A percentile compares a stretch with the other conserved stretches of the same genome.
These are phyloP conservation scores for Sus cebifrons DNA, from an alignment of 2,797 vertebrate species.

Conservation along the genomic window DNA sequence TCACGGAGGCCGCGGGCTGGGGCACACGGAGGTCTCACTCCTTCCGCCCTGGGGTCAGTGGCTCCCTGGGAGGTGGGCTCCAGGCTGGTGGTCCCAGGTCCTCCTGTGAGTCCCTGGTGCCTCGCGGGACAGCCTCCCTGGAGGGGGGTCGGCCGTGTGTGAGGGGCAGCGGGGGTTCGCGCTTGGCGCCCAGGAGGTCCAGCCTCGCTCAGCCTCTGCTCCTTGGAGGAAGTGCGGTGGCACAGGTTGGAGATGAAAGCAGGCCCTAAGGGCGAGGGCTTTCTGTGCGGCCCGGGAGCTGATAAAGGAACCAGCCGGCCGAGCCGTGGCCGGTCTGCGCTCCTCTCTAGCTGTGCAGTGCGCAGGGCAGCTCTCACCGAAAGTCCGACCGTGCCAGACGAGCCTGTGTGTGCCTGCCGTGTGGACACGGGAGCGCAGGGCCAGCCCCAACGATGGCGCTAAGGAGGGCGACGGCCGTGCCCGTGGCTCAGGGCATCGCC, in stretches of 20 bases:
- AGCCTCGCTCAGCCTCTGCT: not conserved
- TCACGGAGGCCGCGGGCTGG: rapidly evolving
- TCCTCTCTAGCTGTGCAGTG: rapidly evolving
- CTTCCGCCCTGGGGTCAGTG: not conserved
- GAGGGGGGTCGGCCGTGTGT: not conserved
- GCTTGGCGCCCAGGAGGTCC: not conserved
- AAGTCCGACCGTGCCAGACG: rapidly evolving
- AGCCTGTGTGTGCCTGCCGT: not conserved
- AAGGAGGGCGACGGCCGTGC: not conserved
- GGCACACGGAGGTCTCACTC: rapidly evolving
- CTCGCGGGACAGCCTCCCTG: not conserved
- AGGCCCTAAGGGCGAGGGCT: not conserved
- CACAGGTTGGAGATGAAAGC: too few relatives aligned
- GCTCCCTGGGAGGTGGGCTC: not conserved
- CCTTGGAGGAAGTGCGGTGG: not conserved
- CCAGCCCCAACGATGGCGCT: not conserved
- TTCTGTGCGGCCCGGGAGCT: rapidly evolving
- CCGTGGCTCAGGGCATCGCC: not conserved
- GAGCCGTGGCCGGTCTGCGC: not conserved
- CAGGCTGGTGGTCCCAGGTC: not conserved
- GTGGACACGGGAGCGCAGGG: not conserved
- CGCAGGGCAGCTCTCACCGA: not conserved
- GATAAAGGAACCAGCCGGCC: not conserved
- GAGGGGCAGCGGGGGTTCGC: too few relatives aligned
- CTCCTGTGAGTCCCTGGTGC: too few relatives aligned